Percentiles rank a stretch among this genome's conserved stretches.
Conservation (phyloP, 2,797 vertebrate species). For the Malacoctenus gilli region DNA sequence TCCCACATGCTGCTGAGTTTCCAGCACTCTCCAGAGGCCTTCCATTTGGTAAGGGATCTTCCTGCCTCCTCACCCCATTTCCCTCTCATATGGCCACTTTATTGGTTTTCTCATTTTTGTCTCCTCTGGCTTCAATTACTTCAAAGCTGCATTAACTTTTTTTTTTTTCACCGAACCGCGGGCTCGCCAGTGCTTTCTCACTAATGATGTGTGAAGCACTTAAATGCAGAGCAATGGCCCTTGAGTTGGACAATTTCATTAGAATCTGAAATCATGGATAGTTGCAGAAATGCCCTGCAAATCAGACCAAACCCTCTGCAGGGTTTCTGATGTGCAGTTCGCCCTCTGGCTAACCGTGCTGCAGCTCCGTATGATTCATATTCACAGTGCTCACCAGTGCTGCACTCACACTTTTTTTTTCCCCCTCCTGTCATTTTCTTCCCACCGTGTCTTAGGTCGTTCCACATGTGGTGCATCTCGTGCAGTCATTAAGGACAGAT, state of each 20-base stretch:
- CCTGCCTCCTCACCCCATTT: slow-evolving; percentile 54
- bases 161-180: slow-evolving; percentile 52
- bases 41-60: slow-evolving; percentile 92
- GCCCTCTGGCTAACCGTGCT: slow-evolving; percentile 8
- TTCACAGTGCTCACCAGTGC: background rate
- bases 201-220: slow-evolving; percentile 65
- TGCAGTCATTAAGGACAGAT: slow-evolving; percentile 88
- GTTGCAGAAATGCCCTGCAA: slow-evolving; percentile 40
- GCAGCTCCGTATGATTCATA: slow-evolving; percentile 34
- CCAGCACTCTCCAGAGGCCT: slow-evolving; percentile 98
- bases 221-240: slow-evolving; percentile 55
- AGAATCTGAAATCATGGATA: slow-evolving; percentile 52
- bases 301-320: slow-evolving; percentile 48
- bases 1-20: slow-evolving; percentile 99
- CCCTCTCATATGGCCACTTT: slow-evolving; percentile 51
- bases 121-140: slow-evolving; percentile 61
- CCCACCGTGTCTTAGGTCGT: slow-evolving; percentile 82
- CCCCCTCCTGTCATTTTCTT: slow-evolving; percentile 15
- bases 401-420: background rate
- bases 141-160: slow-evolving; percentile 48
- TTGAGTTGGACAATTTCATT: slow-evolving; percentile 55
- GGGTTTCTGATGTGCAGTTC: slow-evolving; percentile 27
- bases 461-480: slow-evolving; percentile 89
- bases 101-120: slow-evolving; percentile 57
- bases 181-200: slow-evolving; percentile 21